These are phyloP conservation scores for Epistrophe grossulariae DNA, from an alignment of 2,888 invertebrate genomes.

Conservation along the genomic window DNA sequence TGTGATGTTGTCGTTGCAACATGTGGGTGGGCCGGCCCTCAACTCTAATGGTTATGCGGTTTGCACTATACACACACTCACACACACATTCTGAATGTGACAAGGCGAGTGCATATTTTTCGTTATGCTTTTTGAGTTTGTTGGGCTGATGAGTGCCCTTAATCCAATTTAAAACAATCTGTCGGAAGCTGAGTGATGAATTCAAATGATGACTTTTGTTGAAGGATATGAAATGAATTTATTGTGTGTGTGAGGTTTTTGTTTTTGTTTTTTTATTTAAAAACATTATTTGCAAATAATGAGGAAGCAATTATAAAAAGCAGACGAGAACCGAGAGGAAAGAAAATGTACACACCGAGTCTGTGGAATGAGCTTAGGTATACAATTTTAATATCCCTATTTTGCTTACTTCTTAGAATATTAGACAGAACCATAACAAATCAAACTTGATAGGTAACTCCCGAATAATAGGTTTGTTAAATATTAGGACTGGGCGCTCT, in stretches of 20 bases:
- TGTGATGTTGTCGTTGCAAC: constrained; percentile 49
- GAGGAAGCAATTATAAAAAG: constrained; percentile 20
- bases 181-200: constrained; percentile 70
- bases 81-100: constrained; percentile 42
- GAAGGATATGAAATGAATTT: constrained; percentile 41
- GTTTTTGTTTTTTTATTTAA: constrained; percentile 2
- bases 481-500: too few relatives aligned
- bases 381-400: neutral
- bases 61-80: constrained; percentile 31
- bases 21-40: constrained; percentile 67
- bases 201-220: constrained; percentile 43
- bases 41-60: constrained; percentile 37
- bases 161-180: constrained; percentile 72
- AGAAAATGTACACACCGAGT: neutral
- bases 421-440: too few relatives aligned
- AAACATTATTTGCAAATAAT: constrained; percentile 21
- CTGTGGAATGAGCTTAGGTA: neutral
- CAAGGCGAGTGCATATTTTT: constrained; percentile 47
- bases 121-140: constrained; percentile 63
- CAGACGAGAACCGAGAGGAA: neutral
- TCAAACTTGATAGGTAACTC: too few relatives aligned
- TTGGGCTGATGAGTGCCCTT: constrained; percentile 52
- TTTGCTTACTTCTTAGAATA: too few relatives aligned
- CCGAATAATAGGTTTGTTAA: too few relatives aligned
- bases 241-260: constrained; percentile 6